Percentiles rank a stretch among this genome's conserved stretches.
Conservation (phyloP, 2,888 invertebrate genomes). For the Trichacis sp. region DNA sequence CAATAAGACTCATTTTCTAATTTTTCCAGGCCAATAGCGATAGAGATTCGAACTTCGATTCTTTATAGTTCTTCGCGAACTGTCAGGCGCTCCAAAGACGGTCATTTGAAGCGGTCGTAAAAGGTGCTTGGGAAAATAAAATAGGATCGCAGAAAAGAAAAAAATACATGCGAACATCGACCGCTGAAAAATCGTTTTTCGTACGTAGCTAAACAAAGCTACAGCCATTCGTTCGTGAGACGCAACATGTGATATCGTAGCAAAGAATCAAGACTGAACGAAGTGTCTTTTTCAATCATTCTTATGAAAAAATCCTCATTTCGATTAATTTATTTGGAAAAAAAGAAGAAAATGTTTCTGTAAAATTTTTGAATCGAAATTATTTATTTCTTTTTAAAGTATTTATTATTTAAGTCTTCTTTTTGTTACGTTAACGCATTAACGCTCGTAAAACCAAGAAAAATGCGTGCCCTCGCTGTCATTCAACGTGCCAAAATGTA, state of each 20-base stretch:
- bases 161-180: neutral
- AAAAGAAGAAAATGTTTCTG: too few relatives aligned
- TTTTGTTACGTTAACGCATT: conserved; percentile 25
- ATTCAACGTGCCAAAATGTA: conserved; percentile 62
- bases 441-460: conserved; percentile 26
- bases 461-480: conserved; percentile 31
- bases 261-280: conserved; percentile 17
- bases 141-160: neutral
- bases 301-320: too few relatives aligned
- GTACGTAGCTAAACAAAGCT: conserved; percentile 3
- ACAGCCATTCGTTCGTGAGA: conserved; percentile 27
- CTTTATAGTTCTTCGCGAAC: conserved; percentile 51
- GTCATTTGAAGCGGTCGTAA: neutral
- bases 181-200: neutral
- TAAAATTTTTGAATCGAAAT: neutral
- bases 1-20: too few relatives aligned
- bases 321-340: too few relatives aligned
- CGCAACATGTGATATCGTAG: conserved; percentile 29
- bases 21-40: conserved; percentile 62
- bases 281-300: too few relatives aligned
- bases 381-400: conserved; percentile 13
- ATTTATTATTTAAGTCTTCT: conserved; percentile 26
- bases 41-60: conserved; percentile 67
- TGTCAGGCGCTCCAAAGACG: conserved; percentile 13
- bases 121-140: neutral